Evolutionary conservation across 2,888 invertebrate genomes (phyloP).

Genomic region (Pilophorus perplexus): DNA sequence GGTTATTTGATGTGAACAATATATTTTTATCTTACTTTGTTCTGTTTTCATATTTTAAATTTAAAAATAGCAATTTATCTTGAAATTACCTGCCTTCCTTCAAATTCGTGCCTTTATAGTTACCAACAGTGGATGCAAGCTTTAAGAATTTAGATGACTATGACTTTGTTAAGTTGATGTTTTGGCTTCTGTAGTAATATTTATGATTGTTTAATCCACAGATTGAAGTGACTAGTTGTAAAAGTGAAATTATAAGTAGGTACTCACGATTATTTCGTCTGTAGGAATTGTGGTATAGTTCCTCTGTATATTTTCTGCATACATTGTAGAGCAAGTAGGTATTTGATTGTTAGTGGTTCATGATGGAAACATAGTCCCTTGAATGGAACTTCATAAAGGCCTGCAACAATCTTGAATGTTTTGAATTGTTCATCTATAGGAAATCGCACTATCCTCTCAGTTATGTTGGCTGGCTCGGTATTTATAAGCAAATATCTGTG

Average conservation of each 20-base stretch:
- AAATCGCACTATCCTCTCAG: too few relatives aligned
- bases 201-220: conserved; percentile 24
- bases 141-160: conserved; percentile 34
- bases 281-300: conserved; percentile 39
- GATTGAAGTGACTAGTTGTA: conserved; percentile 16
- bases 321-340: conserved; percentile 5
- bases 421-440: too few relatives aligned
- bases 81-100: conserved; percentile 7
- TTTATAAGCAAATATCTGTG: too few relatives aligned
- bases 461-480: too few relatives aligned
- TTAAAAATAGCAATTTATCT: neutral
- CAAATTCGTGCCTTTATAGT: conserved; percentile 40
- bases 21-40: neutral
- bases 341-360: neutral
- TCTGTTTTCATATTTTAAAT: neutral
- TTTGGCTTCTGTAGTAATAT: conserved; percentile 27
- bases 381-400: too few relatives aligned
- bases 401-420: too few relatives aligned
- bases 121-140: conserved; percentile 38
- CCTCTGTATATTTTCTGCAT: conserved; percentile 24
- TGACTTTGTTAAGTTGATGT: conserved; percentile 21
- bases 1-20: neutral
- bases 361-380: too few relatives aligned
- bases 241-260: conserved; percentile 1
- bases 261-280: conserved; percentile 2